phyloP scores from a whole-genome alignment of 1,140 invertebrate species.

The Tribolium madens region DNA sequence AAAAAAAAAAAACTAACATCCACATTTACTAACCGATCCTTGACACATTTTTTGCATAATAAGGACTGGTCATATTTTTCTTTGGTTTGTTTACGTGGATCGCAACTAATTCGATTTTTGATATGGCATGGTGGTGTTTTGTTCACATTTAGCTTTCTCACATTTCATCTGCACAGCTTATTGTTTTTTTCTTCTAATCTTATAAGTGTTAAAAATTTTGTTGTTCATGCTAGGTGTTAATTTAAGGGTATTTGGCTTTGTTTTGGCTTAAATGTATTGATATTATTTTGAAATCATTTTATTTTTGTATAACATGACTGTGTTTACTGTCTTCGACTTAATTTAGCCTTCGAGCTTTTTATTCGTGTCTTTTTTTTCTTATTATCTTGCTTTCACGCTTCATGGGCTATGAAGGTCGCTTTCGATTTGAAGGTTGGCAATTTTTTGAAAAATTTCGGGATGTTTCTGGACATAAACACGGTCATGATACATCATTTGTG shows the following conservation, averaged over 20 bases:
- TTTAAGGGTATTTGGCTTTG: conserved; percentile 40
- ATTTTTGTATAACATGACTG: conserved; percentile 48
- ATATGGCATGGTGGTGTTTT: conserved; percentile 43
- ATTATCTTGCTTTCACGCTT: conserved; percentile 8
- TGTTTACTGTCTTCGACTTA: conserved; percentile 38
- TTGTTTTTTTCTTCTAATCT: conserved; percentile 16
- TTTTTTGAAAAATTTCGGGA: not conserved
- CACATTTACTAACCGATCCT: conserved; percentile 18
- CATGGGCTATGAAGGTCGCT: not conserved
- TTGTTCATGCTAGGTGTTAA: conserved; percentile 59
- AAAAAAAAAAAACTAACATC: conserved; percentile 13
- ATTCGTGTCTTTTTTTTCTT: conserved; percentile 6
- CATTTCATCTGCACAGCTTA: conserved; percentile 37
- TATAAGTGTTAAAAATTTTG: conserved; percentile 47
- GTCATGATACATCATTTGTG: conserved; percentile 44
- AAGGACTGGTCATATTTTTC: not conserved
- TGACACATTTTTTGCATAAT: not conserved
- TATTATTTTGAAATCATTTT: conserved; percentile 45
- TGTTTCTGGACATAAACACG: conserved; percentile 9
- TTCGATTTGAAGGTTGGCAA: not conserved
- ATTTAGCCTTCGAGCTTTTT: conserved; percentile 29
- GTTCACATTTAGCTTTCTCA: conserved; percentile 6
- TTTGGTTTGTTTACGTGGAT: not conserved
- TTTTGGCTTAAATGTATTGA: conserved; percentile 29
- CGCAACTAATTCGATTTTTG: conserved; percentile 2